These are phyloP conservation scores for Rhyacophila evoluta DNA, from an alignment of 2,888 invertebrate genomes.

Conservation along the genomic window DNA sequence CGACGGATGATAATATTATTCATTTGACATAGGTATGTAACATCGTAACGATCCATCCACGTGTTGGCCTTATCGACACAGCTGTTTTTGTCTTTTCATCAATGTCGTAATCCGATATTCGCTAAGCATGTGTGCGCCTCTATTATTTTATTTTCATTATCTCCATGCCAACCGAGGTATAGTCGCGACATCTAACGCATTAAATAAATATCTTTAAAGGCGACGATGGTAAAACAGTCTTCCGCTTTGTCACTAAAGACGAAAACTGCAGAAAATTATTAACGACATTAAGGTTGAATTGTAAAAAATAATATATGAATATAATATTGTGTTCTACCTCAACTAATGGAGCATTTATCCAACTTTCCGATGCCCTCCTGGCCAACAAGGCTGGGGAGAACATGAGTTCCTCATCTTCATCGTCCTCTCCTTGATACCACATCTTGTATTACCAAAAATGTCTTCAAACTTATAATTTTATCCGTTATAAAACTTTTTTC, in stretches of 20 bases:
- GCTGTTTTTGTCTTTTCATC: not conserved
- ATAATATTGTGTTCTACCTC: constrained; percentile 73
- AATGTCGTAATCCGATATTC: not conserved
- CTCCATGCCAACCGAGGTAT: not conserved
- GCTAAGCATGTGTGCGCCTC: not conserved
- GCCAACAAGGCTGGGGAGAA: constrained; percentile 90
- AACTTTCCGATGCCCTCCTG: constrained; percentile 87
- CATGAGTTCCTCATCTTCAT: constrained; percentile 87
- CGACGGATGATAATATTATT: not conserved
- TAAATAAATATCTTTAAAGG: not conserved
- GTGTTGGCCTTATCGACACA: constrained; percentile 26
- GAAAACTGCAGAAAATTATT: not conserved
- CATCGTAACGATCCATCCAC: constrained; percentile 22
- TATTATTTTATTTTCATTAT: not conserved
- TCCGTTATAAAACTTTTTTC: not conserved
- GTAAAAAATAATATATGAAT: not conserved
- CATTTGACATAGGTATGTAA: not conserved
- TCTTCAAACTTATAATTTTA: not conserved
- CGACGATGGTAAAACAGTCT: not conserved
- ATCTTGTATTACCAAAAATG: constrained; percentile 62
- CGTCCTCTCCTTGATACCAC: constrained; percentile 85
- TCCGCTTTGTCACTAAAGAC: not conserved
- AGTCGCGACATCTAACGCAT: constrained; percentile 29
- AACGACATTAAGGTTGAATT: too few species aligned
- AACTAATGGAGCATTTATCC: constrained; percentile 89